These are phyloP conservation scores for Botia kubotai DNA, from an alignment of 2,797 vertebrate species.

Conservation along the genomic window DNA sequence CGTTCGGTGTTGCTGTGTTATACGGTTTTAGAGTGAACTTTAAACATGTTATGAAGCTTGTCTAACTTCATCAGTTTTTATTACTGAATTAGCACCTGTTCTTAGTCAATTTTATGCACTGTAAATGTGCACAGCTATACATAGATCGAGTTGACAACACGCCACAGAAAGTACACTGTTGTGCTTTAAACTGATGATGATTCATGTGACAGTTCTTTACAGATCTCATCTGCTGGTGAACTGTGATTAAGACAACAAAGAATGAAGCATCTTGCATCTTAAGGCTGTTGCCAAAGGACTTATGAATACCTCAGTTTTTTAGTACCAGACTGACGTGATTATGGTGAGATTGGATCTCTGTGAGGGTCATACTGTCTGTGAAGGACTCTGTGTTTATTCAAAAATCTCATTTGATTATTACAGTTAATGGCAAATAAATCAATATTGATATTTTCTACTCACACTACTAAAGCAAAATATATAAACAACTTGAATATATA, in stretches of 20 bases:
- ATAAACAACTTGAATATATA: too few relatives aligned
- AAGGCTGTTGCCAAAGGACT: too few relatives aligned
- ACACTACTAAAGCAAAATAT: too few relatives aligned
- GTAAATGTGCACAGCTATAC: not conserved
- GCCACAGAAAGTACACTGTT: not conserved
- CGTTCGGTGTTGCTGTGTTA: not conserved
- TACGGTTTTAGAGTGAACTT: not conserved
- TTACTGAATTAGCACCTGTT: not conserved
- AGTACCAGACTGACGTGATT: too few relatives aligned
- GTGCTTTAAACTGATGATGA: not conserved
- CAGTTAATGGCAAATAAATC: too few relatives aligned
- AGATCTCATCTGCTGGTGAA: not conserved
- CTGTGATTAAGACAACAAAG: not conserved
- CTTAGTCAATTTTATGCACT: not conserved
- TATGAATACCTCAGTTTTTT: too few relatives aligned
- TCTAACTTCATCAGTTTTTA: not conserved
- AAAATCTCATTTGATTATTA: too few relatives aligned
- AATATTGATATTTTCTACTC: too few relatives aligned
- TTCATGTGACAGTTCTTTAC: not conserved
- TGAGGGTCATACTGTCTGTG: too few relatives aligned
- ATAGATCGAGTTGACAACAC: not conserved
- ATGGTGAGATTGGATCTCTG: too few relatives aligned
- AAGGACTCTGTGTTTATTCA: too few relatives aligned
- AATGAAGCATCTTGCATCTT: too few relatives aligned
- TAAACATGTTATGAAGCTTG: not conserved